phyloP scores from a whole-genome alignment of 1,140 invertebrate species.

The Colletes latitarsis region DNA sequence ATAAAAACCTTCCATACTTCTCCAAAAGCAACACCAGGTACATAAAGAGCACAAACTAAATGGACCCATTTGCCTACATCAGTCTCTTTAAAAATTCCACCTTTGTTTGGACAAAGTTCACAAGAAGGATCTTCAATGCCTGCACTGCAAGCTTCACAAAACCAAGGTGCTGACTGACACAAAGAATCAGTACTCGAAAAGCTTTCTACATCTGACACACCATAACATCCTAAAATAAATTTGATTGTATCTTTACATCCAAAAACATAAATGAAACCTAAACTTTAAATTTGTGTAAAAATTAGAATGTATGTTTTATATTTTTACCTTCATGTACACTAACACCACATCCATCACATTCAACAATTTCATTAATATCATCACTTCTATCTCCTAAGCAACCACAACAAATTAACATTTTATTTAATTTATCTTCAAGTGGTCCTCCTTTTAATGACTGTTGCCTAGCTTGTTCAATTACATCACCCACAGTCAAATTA shows the following conservation, averaged over 20 bases:
- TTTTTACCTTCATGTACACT: conserved; percentile 94
- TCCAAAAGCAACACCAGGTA: conserved; percentile 97
- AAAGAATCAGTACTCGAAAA: conserved; percentile 94
- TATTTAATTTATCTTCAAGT: conserved; percentile 79
- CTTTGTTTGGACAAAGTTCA: conserved; percentile 91
- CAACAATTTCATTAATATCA: conserved; percentile 97
- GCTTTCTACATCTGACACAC: conserved; percentile 95
- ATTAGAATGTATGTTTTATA: background rate
- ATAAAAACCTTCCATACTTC: conserved; percentile 82
- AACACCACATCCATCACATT: conserved; percentile 97
- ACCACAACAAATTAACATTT: conserved; percentile 92
- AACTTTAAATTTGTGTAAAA: background rate
- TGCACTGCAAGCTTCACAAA: conserved; percentile 98
- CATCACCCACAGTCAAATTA: conserved; percentile 79
- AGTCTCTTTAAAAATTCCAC: conserved; percentile 98
- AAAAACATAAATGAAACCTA: background rate
- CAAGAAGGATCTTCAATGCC: conserved; percentile 92
- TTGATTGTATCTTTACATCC: background rate
- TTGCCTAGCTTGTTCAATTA: conserved; percentile 81
- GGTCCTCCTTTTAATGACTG: conserved; percentile 75
- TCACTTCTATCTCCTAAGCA: conserved; percentile 96
- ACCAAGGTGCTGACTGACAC: conserved; percentile 98
- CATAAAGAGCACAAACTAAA: conserved; percentile 97
- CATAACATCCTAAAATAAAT: conserved; percentile 90
- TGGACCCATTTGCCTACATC: conserved; percentile 99